These are phyloP conservation scores for Elymnias hypermnestra DNA, from an alignment of 1,140 invertebrate species.

Conservation along the genomic window DNA sequence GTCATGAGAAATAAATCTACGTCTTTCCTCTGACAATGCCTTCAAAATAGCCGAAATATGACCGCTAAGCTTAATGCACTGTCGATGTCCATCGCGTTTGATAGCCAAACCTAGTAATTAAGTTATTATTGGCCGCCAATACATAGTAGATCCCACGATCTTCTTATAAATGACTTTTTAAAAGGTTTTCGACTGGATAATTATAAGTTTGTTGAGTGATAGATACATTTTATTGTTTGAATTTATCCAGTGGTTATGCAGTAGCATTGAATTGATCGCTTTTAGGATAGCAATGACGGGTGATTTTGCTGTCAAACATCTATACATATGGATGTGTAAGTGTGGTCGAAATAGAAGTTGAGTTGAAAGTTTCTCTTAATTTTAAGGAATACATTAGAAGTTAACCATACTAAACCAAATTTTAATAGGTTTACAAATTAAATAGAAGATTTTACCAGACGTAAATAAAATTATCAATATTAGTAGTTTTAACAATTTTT, in stretches of 20 bases:
- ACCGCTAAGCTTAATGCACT: slow-evolving; percentile 66
- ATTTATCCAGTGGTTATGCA: slow-evolving; percentile 42
- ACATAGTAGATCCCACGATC: slow-evolving; percentile 52
- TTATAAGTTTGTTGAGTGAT: slow-evolving; percentile 53
- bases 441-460: too few relatives aligned
- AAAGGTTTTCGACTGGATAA: slow-evolving; percentile 74
- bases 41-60: slow-evolving; percentile 34
- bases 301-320: slow-evolving; percentile 41
- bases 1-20: slow-evolving; percentile 17
- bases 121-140: slow-evolving; percentile 48
- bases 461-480: too few relatives aligned
- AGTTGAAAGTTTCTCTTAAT: too few relatives aligned
- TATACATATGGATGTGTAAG: too few relatives aligned
- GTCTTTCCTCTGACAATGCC: slow-evolving; percentile 26
- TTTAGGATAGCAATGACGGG: slow-evolving; percentile 27
- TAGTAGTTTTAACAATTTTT: too few relatives aligned
- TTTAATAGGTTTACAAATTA: too few relatives aligned
- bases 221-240: slow-evolving; percentile 35
- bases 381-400: too few relatives aligned
- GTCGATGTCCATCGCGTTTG: slow-evolving; percentile 37
- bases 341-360: too few relatives aligned
- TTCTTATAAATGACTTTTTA: slow-evolving; percentile 63
- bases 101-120: slow-evolving; percentile 70
- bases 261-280: slow-evolving; percentile 28
- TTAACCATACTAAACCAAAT: too few relatives aligned